Conservation (phyloP, 2,113 vertebrate species). For the Leptobrachium ailaonicum region DNA sequence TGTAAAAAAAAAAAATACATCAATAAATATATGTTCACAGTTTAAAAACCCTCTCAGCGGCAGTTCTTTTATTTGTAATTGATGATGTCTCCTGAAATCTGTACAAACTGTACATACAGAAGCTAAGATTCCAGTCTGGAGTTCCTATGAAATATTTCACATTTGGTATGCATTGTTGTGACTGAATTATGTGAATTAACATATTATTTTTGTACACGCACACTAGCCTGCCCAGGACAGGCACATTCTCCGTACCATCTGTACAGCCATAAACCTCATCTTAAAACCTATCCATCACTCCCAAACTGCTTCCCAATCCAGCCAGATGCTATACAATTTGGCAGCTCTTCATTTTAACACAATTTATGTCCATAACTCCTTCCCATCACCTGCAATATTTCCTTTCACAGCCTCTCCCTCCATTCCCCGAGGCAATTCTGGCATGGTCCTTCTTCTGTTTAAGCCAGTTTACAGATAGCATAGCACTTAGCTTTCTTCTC, state of each 20-base stretch:
- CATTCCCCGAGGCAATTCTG: slow-evolving; percentile 8
- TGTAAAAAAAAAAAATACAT: too few relatives aligned
- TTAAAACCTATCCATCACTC: background rate
- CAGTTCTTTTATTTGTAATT: too few relatives aligned
- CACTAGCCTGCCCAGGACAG: background rate
- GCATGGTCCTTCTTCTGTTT: background rate
- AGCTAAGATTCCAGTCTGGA: background rate
- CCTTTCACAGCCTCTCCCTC: slow-evolving; percentile 12
- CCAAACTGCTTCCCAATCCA: background rate
- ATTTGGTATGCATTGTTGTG: background rate
- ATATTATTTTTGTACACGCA: background rate
- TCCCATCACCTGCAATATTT: slow-evolving; percentile 34
- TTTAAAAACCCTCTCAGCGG: too few relatives aligned
- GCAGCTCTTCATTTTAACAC: background rate
- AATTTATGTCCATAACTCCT: slow-evolving; percentile 21
- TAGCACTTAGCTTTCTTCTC: background rate
- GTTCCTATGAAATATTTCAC: background rate
- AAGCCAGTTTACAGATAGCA: background rate
- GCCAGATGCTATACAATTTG: slow-evolving; percentile 5
- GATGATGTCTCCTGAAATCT: background rate
- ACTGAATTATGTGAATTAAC: background rate
- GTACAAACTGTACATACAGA: background rate
- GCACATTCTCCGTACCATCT: slow-evolving; percentile 1
- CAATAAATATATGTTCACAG: too few relatives aligned
- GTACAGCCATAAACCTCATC: background rate